These are phyloP conservation scores for Eretmocerus hayati DNA, from an alignment of 2,888 invertebrate species.

Conservation along the genomic window DNA sequence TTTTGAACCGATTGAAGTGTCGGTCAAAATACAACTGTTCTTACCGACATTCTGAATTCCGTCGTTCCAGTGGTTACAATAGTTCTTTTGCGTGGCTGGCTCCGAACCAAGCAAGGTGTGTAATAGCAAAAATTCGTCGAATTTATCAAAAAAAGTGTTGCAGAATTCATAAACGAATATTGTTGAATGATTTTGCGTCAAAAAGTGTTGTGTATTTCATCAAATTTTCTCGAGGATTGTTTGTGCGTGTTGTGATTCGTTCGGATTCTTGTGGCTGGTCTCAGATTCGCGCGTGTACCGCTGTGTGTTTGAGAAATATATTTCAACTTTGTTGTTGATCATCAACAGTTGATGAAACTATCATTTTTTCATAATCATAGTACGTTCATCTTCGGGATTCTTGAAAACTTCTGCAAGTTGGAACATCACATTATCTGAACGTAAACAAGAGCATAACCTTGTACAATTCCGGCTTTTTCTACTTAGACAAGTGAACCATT, in stretches of 20 bases:
- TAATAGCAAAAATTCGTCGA: conserved; percentile 1
- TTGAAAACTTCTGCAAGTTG: too few relatives aligned
- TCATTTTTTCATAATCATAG: too few relatives aligned
- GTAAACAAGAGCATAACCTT: conserved; percentile 21
- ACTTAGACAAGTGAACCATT: too few relatives aligned
- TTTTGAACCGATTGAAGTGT: too few relatives aligned
- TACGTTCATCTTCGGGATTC: too few relatives aligned
- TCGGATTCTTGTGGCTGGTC: conserved; percentile 11
- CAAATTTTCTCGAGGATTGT: conserved; percentile 1
- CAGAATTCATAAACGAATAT: conserved; percentile 7
- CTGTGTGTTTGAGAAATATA: neutral
- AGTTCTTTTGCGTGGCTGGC: conserved; percentile 21
- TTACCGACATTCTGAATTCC: too few relatives aligned
- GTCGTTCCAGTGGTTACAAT: conserved; percentile 8
- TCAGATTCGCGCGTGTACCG: conserved; percentile 13
- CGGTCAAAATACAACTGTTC: too few relatives aligned
- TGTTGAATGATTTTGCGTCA: neutral
- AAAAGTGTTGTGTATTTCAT: neutral
- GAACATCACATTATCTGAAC: too few relatives aligned
- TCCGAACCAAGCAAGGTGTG: conserved; percentile 20
- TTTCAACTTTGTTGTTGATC: too few relatives aligned
- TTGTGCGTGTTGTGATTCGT: conserved; percentile 5
- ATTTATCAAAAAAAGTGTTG: neutral
- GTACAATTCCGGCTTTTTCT: too few relatives aligned
- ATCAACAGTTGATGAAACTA: too few relatives aligned